Conservation (phyloP, 2,888 invertebrate genomes). For the Elmis aenea region DNA sequence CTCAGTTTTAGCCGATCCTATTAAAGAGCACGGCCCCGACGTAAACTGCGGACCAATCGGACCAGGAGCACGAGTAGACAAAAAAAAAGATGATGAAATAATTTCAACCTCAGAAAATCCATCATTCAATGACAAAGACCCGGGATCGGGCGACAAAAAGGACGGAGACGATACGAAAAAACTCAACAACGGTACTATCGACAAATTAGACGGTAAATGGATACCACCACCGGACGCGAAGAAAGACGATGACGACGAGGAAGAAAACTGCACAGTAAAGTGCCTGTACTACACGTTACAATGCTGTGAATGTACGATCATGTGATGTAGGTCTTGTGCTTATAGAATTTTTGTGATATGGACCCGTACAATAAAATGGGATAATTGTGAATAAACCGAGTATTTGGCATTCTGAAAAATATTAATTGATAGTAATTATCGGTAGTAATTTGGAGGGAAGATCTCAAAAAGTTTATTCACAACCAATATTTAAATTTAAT, state of each 20-base stretch:
- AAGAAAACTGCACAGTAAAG: constrained; percentile 56
- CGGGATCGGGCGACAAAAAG: constrained; percentile 16
- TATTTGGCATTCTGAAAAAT: too few relatives aligned
- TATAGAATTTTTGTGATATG: constrained; percentile 11
- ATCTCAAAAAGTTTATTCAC: too few relatives aligned
- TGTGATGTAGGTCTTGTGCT: constrained; percentile 22
- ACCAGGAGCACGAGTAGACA: too few relatives aligned
- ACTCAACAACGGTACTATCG: constrained; percentile 15
- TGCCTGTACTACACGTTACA: constrained; percentile 60
- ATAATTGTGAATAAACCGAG: too few relatives aligned
- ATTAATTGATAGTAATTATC: too few relatives aligned
- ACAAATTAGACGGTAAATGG: constrained; percentile 17
- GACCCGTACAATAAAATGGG: too few relatives aligned
- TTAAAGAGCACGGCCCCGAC: constrained; percentile 16
- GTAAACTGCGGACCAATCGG: constrained; percentile 5
- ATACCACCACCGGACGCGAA: constrained; percentile 12
- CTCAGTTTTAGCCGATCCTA: constrained; percentile 16
- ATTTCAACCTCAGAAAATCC: constrained; percentile 11
- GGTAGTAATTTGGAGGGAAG: too few relatives aligned
- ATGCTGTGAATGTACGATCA: constrained; percentile 58
- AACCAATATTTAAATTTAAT: constrained; percentile 1
- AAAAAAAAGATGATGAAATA: constrained; percentile 14
- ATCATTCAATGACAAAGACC: constrained; percentile 16
- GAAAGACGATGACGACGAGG: constrained; percentile 40
- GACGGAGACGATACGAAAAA: constrained; percentile 18